Base-by-base conservation (phyloP, 2,797 vertebrate genomes). In the Paedocypris micromegethes region DNA sequence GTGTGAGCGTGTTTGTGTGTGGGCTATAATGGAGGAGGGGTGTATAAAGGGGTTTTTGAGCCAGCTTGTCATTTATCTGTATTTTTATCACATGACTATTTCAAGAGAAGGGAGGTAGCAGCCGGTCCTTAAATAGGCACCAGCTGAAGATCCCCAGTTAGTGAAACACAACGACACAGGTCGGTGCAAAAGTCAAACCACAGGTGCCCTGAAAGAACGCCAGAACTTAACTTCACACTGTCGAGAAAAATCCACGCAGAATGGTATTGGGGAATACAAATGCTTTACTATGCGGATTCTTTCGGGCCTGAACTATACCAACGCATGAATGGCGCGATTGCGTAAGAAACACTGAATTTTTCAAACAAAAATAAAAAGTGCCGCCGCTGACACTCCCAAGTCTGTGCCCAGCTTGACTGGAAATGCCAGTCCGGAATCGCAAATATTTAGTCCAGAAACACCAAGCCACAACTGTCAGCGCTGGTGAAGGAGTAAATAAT, bases 81-180 rank as follows among this genome's bases (percentile, higher is more conserved):
- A 82, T 82, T 82, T 79, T 79, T 81, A 83, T 77, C 75, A 64
- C 75, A 56, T 9, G 54, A 68, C 78, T 82, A 83, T 82, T 83
- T 80, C 71, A 72, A 81, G 78, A 60, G 45, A 44, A 68, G 51
- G 68, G 59, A 71, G 73, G 72, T 70, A 75, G 70, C 72, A 76
- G 75, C 66, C 73, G 66, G 75, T 70, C 77, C 72, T 70, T 75
- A 79, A 77, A 79, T 75, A 79, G 76, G 75, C 65, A 61, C 64
- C 79, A 81, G 73, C 79, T 82, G 78, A 80, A 77, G 66, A 62
- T 71, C 43, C 53, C 52, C 62, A 54, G 59, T 60, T n/a, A 2
- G 52, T 48, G 55, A 74, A 55, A 62, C 39, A 40, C 64, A 50
- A 68, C 45, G 50, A 48, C 9, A n/a, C 49, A 62, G 39, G 45